Evolutionary conservation across 2,113 vertebrate species (phyloP).

Genomic region (Picathartes gymnocephalus): DNA sequence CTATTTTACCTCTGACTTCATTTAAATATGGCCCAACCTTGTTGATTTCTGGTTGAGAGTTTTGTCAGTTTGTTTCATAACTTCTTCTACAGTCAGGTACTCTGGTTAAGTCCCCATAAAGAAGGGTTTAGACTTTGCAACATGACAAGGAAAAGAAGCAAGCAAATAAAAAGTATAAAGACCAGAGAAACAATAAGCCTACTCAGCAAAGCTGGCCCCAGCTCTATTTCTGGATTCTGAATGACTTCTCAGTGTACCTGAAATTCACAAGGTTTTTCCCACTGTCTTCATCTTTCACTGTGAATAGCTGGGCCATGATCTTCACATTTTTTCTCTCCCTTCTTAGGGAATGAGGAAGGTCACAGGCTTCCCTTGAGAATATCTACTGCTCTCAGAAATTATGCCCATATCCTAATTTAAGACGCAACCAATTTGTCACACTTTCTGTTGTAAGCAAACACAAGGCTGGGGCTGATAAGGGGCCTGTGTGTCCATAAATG

Average conservation of each 20-base stretch:
- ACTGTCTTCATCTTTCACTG: not conserved
- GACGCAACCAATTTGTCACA: not conserved
- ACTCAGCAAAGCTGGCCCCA: not conserved
- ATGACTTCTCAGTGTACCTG: not conserved
- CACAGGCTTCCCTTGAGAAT: not conserved
- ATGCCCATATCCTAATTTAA: not conserved
- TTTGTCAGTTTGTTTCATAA: not conserved
- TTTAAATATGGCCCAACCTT: not conserved
- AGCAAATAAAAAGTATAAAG: not conserved
- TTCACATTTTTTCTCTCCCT: not conserved
- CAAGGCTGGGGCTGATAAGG: not conserved
- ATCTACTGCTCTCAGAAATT: not conserved
- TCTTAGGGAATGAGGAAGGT: not conserved
- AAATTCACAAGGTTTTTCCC: not conserved
- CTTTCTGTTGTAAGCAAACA: not conserved
- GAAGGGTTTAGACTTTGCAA: not conserved
- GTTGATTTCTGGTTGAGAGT: not conserved
- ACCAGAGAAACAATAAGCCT: not conserved
- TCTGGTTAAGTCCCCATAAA: not conserved
- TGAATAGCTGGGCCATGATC: not conserved
- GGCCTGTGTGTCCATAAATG: not conserved
- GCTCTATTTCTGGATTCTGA: not conserved
- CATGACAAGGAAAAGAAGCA: not conserved
- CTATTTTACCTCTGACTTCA: not conserved
- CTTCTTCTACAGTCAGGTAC: not conserved